Evolutionary conservation across 1,140 invertebrate species (phyloP).

Genomic region (Lineus longissimus): DNA sequence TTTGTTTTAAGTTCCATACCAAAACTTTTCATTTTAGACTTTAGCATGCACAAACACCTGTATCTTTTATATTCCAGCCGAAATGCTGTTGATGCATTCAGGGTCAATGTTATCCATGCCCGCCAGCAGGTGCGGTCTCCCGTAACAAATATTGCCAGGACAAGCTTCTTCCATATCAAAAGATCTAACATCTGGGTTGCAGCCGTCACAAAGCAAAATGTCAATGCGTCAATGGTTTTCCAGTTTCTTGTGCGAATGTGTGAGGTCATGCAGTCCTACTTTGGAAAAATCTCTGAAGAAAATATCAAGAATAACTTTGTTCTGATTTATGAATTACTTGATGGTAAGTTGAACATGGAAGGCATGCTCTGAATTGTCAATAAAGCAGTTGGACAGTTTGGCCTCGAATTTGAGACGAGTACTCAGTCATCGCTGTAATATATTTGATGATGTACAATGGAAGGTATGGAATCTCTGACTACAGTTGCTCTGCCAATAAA

Average conservation of each 20-base stretch:
- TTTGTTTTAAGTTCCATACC: too few relatives aligned
- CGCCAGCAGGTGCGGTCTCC: constrained; percentile 97
- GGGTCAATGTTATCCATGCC: constrained; percentile 99
- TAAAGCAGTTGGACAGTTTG: not conserved
- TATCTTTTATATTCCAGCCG: constrained; percentile 55
- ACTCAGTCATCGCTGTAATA: too few relatives aligned
- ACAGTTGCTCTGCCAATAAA: too few relatives aligned
- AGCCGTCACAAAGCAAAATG: constrained; percentile 99
- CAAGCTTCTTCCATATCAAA: constrained; percentile 99
- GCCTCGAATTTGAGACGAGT: too few relatives aligned
- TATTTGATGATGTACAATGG: too few relatives aligned
- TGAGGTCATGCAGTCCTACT: constrained; percentile 99
- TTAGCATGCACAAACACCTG: not conserved
- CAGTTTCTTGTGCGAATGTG: constrained; percentile 99
- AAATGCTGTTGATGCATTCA: constrained; percentile 98
- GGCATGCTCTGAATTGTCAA: not conserved
- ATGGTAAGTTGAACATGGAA: constrained; percentile 64
- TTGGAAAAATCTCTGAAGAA: constrained; percentile 99
- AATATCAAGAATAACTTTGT: constrained; percentile 99
- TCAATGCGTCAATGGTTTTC: constrained; percentile 99
- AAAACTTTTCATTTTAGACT: not conserved
- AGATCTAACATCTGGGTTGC: constrained; percentile 96
- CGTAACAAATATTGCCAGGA: constrained; percentile 97
- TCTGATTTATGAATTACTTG: constrained; percentile 96
- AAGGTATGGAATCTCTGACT: too few relatives aligned